A percentile compares a stretch with the other conserved stretches of the same genome.
phyloP scores from a whole-genome alignment of 2,797 vertebrate species.

The Mionectes olivaceus region DNA sequence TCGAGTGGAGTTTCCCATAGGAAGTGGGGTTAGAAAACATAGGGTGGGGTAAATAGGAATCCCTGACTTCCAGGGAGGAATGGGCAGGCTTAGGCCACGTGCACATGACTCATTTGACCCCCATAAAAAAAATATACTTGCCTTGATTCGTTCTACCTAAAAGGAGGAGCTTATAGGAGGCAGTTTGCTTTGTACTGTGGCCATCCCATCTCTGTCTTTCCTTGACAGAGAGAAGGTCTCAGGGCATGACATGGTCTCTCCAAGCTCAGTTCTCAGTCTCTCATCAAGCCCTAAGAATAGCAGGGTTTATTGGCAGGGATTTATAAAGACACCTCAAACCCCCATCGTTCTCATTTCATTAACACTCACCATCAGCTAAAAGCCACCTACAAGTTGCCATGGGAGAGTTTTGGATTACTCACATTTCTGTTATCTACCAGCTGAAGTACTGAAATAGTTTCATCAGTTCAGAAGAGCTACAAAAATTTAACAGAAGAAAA shows the following conservation, averaged over 20 bases:
- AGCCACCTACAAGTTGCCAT: background rate
- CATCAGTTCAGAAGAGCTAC: background rate
- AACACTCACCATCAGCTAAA: background rate
- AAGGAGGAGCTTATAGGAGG: background rate
- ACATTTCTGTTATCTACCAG: background rate
- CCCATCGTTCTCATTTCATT: background rate
- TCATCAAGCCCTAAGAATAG: background rate
- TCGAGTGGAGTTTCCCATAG: accelerated
- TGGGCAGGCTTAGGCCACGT: background rate
- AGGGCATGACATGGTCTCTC: accelerated
- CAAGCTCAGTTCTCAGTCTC: background rate
- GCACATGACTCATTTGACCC: too few relatives aligned
- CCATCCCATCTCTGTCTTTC: background rate
- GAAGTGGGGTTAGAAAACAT: background rate
- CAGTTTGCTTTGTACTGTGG: accelerated
- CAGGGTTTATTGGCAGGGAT: background rate
- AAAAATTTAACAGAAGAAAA: background rate
- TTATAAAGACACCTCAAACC: background rate
- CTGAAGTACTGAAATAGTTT: background rate
- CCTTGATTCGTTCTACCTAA: background rate
- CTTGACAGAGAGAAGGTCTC: background rate
- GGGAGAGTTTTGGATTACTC: background rate
- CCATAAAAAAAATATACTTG: accelerated
- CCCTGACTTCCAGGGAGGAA: background rate
- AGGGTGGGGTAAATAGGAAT: accelerated